Evolutionary conservation across 2,888 invertebrate genomes (phyloP), one percentile per base, ranked within the genome.

Genomic region (Drosophila neoperkinsi): DNA sequence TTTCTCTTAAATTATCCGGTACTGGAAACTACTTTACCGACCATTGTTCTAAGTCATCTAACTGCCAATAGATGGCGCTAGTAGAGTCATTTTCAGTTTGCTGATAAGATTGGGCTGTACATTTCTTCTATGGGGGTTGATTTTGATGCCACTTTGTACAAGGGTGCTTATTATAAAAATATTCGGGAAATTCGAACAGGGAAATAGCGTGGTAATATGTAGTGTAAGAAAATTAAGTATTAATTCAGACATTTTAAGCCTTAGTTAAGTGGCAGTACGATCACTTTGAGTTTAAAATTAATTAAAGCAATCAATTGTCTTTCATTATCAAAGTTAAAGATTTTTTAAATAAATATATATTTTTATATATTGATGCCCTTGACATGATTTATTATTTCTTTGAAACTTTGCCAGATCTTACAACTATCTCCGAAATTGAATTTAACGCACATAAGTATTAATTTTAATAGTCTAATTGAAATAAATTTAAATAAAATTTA

Each of bases 1-100:
- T 66, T 83, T 82, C 90, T 90, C 90, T 90, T 90, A 78, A 74
- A 65, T 82, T 91, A 90, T 91, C 88, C 85, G 81, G 41, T 31
- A 33, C 51, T n/a, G 34, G 41, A 68, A 78, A 88, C 88, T 88
- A 76, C 81, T 74, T 82, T 88, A 84, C 74, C 88, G 88, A 88
- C 86, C 66, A 31, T 68, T 58, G 16, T 18, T 56, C 58, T 67
- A 73, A 61, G 41, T 57, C 31, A 46, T 63, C 75, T 74, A 82
- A 64, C 74, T 55, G 43, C 9, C 79, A 36, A 78, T 81, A 91
- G 91, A 81, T 88, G 91, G 82, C 91, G 90, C 81, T 49, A 56
- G 28, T 16, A 16, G 4, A 58, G 16, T 46, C 9, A 16, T 71
- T 59, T 57, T 58, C 9, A 0, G 7, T 5, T 28, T 41, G n/a